phyloP scores from a whole-genome alignment of 2,888 invertebrate genomes.

The Athetis lepigone region DNA sequence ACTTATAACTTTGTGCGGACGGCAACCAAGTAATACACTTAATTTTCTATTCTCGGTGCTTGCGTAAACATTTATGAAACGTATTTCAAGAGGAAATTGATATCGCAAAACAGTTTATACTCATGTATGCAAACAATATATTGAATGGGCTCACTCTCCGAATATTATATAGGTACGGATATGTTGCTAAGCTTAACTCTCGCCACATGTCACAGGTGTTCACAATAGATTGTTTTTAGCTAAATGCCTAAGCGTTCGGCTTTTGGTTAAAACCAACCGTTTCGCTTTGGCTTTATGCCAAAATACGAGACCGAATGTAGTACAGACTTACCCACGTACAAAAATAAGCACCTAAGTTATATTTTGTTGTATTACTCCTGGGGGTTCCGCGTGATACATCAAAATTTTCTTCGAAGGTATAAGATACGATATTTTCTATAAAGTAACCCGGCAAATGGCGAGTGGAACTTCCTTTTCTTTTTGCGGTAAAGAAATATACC shows the following conservation, averaged over 20 bases:
- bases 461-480: conserved; percentile 55
- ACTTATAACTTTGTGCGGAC: conserved; percentile 51
- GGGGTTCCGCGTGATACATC: conserved; percentile 62
- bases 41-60: conserved; percentile 36
- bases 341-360: conserved; percentile 63
- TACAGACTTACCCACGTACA: conserved; percentile 59
- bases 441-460: conserved; percentile 47
- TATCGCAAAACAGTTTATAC: conserved; percentile 44
- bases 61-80: conserved; percentile 34
- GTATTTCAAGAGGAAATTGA: conserved; percentile 39
- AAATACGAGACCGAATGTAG: conserved; percentile 46
- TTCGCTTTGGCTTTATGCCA: conserved; percentile 62
- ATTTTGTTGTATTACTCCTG: conserved; percentile 61
- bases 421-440: conserved; percentile 54
- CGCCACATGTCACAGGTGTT: conserved; percentile 62
- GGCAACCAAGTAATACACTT: conserved; percentile 22
- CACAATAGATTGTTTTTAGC: conserved; percentile 66
- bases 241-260: conserved; percentile 63
- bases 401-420: conserved; percentile 58
- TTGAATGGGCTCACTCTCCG: conserved; percentile 37
- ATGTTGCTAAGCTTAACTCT: conserved; percentile 41
- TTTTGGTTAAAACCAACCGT: conserved; percentile 62
- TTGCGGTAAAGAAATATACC: conserved; percentile 43
- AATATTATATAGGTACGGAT: conserved; percentile 40
- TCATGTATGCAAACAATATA: conserved; percentile 50